Base-by-base conservation (phyloP, 2,113 vertebrate genomes). In the Herpailurus yagouaroundi region DNA sequence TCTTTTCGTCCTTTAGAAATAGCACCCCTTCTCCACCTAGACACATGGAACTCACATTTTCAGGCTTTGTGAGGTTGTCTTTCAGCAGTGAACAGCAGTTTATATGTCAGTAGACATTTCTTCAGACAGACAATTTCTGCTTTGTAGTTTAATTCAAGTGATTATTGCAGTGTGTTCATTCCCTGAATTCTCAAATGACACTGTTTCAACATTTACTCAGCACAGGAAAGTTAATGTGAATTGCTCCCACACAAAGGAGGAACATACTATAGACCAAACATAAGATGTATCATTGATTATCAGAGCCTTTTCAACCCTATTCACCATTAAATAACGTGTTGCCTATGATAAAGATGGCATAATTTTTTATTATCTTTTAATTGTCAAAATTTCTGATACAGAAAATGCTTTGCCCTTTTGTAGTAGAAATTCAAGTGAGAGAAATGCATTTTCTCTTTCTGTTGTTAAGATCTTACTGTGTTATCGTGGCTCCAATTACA, bases 121-220 rank as follows among this genome's bases (percentile, higher is more conserved):
- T 89, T 94, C 85, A 18, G 0, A 94, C 84, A 27, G 0, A 92
- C 57, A 96, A 93, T 11, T 91, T 95, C 91, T 95, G 36, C 66
- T 68, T 0, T 96, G 86, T 19, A 63, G 7, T 66, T 98, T 97
- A 73, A 33, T 94, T 57, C 95, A 82, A 69, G 41, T 6, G 57
- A 63, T 60, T 77, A 80, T 55, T 94, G 84, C 79, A 11, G 14
- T 86, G 83, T 95, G 74, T 69, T 97, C 45, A 66, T 98, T 96
- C 83, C 64, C 13, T 77, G 91, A 86, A 96, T 86, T 76, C 63
- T 97, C 96, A 81, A 29, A 19, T 92, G 95, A 82, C 36, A 89
- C 96, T 93, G 57, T 97, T 93, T 97, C 80, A 94, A 55, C 84
- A 73, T 96, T 97, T 97, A 91, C 91, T 96, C 91, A 1, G 16